Percentiles rank a stretch among this genome's conserved stretches.
Conservation (phyloP, 2,888 invertebrate genomes). For the Phlogophora meticulosa region DNA sequence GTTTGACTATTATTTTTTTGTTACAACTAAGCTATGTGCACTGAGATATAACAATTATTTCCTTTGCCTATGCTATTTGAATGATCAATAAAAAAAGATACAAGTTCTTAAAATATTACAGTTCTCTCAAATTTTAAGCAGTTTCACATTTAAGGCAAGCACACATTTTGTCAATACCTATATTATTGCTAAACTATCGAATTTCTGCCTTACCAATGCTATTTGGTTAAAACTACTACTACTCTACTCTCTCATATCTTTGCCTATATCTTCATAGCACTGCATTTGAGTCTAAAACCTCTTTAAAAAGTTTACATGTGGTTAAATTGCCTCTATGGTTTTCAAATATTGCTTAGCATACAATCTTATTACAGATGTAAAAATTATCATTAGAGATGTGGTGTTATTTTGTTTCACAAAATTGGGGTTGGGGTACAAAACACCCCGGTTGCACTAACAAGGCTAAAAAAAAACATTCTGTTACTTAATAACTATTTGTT, state of each 20-base stretch:
- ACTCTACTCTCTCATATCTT: too few relatives aligned
- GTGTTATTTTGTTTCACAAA: too few relatives aligned
- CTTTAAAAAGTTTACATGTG: too few relatives aligned
- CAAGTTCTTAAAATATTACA: conserved; percentile 3
- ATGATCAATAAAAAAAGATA: conserved; percentile 13
- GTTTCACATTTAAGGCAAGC: background rate
- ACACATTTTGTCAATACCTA: background rate
- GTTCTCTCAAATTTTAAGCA: conserved; percentile 11
- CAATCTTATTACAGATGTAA: too few relatives aligned
- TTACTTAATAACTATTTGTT: conserved; percentile 1
- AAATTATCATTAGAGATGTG: too few relatives aligned
- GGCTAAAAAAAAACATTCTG: background rate
- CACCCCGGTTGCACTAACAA: too few relatives aligned
- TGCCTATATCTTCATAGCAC: background rate
- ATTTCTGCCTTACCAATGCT: background rate
- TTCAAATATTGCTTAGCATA: too few relatives aligned
- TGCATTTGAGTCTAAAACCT: too few relatives aligned
- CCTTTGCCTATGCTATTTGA: background rate
- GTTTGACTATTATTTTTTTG: too few relatives aligned
- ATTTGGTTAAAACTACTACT: background rate
- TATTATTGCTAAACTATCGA: background rate
- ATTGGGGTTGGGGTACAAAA: too few relatives aligned
- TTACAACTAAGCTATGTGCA: too few relatives aligned
- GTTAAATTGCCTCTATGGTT: too few relatives aligned
- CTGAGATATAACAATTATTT: background rate